Conservation (phyloP, 1,140 invertebrate genomes). For the Bradynema listronoti region DNA sequence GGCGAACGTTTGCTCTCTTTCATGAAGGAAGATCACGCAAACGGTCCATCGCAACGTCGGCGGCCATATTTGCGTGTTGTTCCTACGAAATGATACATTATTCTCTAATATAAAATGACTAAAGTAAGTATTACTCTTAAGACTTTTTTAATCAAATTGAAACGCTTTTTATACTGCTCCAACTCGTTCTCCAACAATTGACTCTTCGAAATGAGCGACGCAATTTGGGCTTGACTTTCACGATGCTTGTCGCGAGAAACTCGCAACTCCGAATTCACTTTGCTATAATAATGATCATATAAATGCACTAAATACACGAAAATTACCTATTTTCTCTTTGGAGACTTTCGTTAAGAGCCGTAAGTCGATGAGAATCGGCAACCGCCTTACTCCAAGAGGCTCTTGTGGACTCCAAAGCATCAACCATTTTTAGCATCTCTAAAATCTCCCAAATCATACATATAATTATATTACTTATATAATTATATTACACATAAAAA, state of each 20-base stretch:
- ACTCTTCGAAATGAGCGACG: background rate
- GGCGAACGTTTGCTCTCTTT: background rate
- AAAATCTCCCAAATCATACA: too few species aligned
- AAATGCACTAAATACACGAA: too few species aligned
- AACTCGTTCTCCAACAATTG: background rate
- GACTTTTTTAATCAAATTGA: background rate
- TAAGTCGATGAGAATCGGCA: background rate
- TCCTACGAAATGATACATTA: background rate
- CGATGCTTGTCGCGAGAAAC: conserved; percentile 1
- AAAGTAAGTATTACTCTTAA: background rate
- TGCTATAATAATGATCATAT: background rate
- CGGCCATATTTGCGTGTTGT: background rate
- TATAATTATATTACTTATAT: too few species aligned
- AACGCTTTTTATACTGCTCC: conserved; percentile 6
- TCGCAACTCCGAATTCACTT: background rate
- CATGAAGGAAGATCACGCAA: conserved; percentile 4
- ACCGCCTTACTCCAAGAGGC: background rate
- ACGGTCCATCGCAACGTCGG: background rate
- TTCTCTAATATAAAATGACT: background rate
- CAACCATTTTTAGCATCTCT: conserved; percentile 2
- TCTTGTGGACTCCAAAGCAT: background rate
- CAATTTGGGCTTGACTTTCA: conserved; percentile 4
- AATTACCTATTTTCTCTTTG: conserved; percentile 1
- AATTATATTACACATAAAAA: too few species aligned
- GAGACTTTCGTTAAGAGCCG: background rate